Evolutionary conservation across 1,140 invertebrate species (phyloP).

Genomic region (Dolichoris vasculosae): DNA sequence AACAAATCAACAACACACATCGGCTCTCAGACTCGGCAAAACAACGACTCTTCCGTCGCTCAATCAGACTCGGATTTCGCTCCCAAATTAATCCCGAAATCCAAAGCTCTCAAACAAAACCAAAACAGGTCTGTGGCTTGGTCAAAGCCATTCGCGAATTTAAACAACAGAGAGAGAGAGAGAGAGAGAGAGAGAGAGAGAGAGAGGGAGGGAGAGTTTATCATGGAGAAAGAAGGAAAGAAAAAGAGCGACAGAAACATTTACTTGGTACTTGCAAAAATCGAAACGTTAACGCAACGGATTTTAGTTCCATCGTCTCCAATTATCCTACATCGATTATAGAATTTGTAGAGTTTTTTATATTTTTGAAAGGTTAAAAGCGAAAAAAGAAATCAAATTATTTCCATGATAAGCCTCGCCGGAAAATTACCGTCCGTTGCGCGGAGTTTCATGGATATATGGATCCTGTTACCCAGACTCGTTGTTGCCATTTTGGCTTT

Average conservation of each 20-base stretch:
- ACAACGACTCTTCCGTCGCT: conserved; percentile 5
- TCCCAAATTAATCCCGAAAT: conserved; percentile 26
- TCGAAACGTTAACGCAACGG: not conserved
- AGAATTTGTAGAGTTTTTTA: not conserved
- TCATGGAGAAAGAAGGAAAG: not conserved
- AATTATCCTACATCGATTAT: not conserved
- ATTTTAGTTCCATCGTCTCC: not conserved
- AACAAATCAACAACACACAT: conserved; percentile 20
- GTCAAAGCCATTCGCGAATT: conserved; percentile 15
- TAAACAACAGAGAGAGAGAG: not conserved
- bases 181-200: not conserved
- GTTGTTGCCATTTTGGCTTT: not conserved
- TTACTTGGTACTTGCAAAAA: not conserved
- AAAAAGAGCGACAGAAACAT: not conserved
- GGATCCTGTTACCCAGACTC: not conserved
- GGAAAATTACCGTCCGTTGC: not conserved
- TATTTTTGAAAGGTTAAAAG: not conserved
- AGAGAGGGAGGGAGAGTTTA: not conserved
- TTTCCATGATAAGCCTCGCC: not conserved
- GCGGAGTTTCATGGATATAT: not conserved
- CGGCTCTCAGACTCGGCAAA: conserved; percentile 6
- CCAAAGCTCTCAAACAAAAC: conserved; percentile 19
- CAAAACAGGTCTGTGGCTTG: conserved; percentile 9
- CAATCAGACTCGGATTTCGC: not conserved
- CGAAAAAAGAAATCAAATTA: not conserved